phyloP scores from a whole-genome alignment of 2,888 invertebrate genomes.

The Hylaea fasciaria region DNA sequence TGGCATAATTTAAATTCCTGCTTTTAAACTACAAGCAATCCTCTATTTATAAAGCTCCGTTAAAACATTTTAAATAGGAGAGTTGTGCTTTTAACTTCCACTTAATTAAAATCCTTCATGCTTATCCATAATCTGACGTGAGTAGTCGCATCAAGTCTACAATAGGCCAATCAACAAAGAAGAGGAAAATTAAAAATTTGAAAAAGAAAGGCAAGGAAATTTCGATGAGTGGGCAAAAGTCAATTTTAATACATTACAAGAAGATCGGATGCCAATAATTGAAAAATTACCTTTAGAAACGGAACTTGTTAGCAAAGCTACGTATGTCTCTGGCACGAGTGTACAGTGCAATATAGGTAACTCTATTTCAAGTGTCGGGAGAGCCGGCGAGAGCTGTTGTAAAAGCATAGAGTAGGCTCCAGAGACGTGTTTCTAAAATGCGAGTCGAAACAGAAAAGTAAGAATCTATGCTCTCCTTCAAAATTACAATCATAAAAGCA shows the following conservation, averaged over 20 bases:
- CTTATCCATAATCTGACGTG: constrained; percentile 56
- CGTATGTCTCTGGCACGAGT: constrained; percentile 59
- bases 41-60: constrained; percentile 60
- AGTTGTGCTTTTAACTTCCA: constrained; percentile 62
- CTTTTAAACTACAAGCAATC: constrained; percentile 74
- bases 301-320: constrained; percentile 51
- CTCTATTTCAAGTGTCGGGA: constrained; percentile 68
- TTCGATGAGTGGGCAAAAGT: constrained; percentile 49
- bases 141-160: constrained; percentile 33
- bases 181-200: constrained; percentile 48
- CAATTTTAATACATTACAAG: constrained; percentile 81
- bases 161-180: constrained; percentile 54
- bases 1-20: constrained; percentile 67
- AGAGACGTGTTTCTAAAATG: constrained; percentile 68
- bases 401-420: constrained; percentile 64
- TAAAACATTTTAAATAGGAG: constrained; percentile 56
- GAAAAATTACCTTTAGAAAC: constrained; percentile 52
- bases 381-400: constrained; percentile 62
- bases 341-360: constrained; percentile 63
- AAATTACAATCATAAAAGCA: constrained; percentile 66
- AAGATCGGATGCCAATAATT: constrained; percentile 60
- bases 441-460: constrained; percentile 64
- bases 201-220: constrained; percentile 39
- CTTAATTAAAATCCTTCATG: constrained; percentile 56
- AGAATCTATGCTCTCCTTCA: constrained; percentile 66